phyloP scores from a whole-genome alignment of 53 echinoderm and acorn worm genomes.

The Antedon mediterranea region DNA sequence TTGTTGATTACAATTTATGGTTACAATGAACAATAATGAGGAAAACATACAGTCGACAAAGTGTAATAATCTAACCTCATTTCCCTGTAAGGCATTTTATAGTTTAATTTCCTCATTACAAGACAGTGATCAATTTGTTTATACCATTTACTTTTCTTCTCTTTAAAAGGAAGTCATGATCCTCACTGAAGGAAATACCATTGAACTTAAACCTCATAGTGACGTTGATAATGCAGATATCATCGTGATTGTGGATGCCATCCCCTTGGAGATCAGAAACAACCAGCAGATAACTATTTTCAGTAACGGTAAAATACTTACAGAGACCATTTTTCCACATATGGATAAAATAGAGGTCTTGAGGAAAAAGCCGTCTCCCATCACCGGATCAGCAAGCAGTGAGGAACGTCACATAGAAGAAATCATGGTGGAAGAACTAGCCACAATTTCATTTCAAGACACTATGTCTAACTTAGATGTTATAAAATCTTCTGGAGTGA shows the following conservation, averaged over 20 bases:
- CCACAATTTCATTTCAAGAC: not conserved
- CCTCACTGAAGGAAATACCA: not conserved
- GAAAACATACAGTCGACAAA: too few relatives aligned
- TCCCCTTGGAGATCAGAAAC: not conserved
- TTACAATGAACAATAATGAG: too few relatives aligned
- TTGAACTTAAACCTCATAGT: not conserved
- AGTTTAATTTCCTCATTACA: too few relatives aligned
- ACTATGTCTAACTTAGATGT: not conserved
- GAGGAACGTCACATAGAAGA: not conserved
- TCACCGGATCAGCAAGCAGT: not conserved
- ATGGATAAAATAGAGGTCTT: not conserved
- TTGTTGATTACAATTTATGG: too few relatives aligned
- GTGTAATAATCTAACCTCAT: too few relatives aligned
- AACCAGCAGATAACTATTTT: not conserved
- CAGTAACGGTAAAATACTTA: not conserved
- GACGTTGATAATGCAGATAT: not conserved
- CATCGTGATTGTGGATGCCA: not conserved
- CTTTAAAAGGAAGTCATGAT: conserved; percentile 6
- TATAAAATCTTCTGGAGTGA: not conserved
- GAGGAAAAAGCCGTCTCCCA: not conserved
- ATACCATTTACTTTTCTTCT: too few relatives aligned
- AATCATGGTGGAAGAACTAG: not conserved
- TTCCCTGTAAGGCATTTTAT: too few relatives aligned
- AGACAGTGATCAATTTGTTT: too few relatives aligned
- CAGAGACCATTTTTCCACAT: not conserved